These are phyloP conservation scores for Synanceia verrucosa DNA, from an alignment of 2,797 vertebrate genomes.

Conservation along the genomic window DNA sequence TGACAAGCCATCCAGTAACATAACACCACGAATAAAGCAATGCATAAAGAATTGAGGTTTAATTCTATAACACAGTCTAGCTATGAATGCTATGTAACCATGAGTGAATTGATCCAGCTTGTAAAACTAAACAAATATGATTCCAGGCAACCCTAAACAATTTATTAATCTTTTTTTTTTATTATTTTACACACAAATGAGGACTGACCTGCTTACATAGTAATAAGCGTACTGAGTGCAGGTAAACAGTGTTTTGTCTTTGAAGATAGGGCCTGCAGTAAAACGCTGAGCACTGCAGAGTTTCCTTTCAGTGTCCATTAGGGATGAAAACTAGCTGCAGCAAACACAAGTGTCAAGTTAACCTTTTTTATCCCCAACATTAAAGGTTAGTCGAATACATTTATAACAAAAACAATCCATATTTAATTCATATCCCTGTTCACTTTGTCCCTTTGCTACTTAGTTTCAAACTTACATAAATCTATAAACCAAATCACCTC, in stretches of 20 bases:
- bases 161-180: neutral
- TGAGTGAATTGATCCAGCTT: conserved; percentile 12
- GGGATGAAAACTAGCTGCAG: conserved; percentile 23
- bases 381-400: conserved; percentile 37
- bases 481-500: neutral
- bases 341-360: conserved; percentile 23
- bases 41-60: conserved; percentile 26
- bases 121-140: conserved; percentile 22
- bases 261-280: conserved; percentile 33
- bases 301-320: conserved; percentile 51
- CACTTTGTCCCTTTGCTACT: neutral
- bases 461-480: neutral
- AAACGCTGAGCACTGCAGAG: conserved; percentile 31
- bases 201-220: conserved; percentile 61
- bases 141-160: conserved; percentile 4
- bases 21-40: conserved; percentile 30
- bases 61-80: neutral
- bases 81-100: no score
- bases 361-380: conserved; percentile 33
- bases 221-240: conserved; percentile 40
- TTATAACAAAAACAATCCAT: neutral
- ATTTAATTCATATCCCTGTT: neutral
- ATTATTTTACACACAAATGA: conserved; percentile 52
- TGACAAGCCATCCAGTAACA: conserved; percentile 53
- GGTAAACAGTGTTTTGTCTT: conserved; percentile 59